phyloP scores from a whole-genome alignment of 1,140 invertebrate genomes.

The Drosophila nebulosa region DNA sequence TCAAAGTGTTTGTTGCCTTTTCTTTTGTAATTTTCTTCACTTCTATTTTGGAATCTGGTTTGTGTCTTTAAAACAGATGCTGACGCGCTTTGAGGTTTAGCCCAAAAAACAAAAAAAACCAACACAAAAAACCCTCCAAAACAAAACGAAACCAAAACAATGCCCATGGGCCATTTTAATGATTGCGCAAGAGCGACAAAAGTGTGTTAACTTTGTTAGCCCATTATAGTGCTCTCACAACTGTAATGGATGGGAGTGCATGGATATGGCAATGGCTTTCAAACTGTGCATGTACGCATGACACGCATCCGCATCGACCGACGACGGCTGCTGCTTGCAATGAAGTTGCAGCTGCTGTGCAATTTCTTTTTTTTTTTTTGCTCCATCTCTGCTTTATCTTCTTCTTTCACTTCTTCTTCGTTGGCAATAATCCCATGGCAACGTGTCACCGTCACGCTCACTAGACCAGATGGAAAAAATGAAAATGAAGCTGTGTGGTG shows the following conservation, averaged over 20 bases:
- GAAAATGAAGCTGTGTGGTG: background rate
- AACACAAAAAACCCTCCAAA: constrained; percentile 20
- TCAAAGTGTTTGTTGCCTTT: background rate
- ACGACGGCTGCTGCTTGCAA: constrained; percentile 1
- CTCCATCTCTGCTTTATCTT: background rate
- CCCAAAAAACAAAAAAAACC: constrained; percentile 18
- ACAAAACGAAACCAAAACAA: constrained; percentile 10
- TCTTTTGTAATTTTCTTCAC: constrained; percentile 23
- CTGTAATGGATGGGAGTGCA: background rate
- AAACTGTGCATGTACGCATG: constrained; percentile 10
- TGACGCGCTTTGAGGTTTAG: constrained; percentile 37
- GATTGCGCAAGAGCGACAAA: constrained; percentile 26
- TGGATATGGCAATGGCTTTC: background rate
- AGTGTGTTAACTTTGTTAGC: constrained; percentile 1
- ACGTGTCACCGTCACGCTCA: constrained; percentile 68
- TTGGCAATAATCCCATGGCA: constrained; percentile 55
- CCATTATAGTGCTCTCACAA: background rate
- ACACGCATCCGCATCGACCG: background rate
- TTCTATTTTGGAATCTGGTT: constrained; percentile 11
- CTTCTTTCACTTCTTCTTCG: background rate
- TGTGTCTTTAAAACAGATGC: constrained; percentile 31
- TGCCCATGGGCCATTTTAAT: constrained; percentile 37
- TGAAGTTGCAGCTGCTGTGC: constrained; percentile 44
- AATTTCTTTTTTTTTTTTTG: constrained; percentile 61
- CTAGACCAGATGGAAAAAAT: constrained; percentile 20